phyloP scores from a whole-genome alignment of 2,888 invertebrate genomes.

The Fragum fragum region DNA sequence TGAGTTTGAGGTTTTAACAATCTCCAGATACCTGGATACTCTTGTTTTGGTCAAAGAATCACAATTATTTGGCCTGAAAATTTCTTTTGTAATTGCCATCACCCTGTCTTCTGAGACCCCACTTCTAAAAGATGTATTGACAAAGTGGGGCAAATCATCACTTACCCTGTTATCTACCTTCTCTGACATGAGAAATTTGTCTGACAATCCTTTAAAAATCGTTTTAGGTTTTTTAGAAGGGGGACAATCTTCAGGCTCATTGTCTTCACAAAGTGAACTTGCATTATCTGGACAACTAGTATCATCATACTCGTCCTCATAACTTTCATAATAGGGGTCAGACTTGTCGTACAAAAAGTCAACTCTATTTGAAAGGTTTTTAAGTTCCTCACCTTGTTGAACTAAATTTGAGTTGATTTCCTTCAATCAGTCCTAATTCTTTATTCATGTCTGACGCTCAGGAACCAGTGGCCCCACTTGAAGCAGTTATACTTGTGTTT shows the following conservation, averaged over 20 bases:
- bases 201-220: slow-evolving; percentile 17
- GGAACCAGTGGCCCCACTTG: neutral
- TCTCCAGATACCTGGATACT: slow-evolving; percentile 47
- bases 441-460: neutral
- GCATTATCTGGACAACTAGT: neutral
- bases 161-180: slow-evolving; percentile 28
- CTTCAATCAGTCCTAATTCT: neutral
- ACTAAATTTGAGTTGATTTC: neutral
- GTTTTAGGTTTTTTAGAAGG: neutral
- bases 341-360: slow-evolving; percentile 3
- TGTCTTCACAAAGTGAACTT: neutral
- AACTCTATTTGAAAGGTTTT: slow-evolving; percentile 4
- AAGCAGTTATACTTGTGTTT: neutral
- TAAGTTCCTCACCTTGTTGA: slow-evolving; percentile 6
- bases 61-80: slow-evolving; percentile 47
- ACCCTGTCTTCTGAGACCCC: slow-evolving; percentile 36
- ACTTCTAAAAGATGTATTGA: slow-evolving; percentile 44
- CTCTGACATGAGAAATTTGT: slow-evolving; percentile 30
- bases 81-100: slow-evolving; percentile 25
- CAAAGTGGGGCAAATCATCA: slow-evolving; percentile 35
- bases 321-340: neutral
- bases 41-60: slow-evolving; percentile 35
- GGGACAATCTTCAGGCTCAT: neutral
- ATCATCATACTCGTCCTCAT: slow-evolving; percentile 14
- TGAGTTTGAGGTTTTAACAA: slow-evolving; percentile 34